Conservation (phyloP, 1,140 invertebrate species). For the Daktulosphaira vitifoliae region DNA sequence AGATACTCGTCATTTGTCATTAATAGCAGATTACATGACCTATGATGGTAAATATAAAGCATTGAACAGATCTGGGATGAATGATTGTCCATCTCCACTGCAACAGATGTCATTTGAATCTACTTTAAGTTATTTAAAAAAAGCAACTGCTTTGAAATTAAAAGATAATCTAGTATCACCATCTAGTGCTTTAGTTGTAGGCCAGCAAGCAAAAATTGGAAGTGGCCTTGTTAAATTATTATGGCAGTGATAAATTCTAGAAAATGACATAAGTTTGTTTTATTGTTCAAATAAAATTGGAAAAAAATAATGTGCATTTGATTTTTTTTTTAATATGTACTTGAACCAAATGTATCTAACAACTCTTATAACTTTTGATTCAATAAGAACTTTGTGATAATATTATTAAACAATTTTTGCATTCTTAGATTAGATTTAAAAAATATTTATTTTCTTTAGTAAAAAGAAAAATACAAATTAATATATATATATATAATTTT, state of each 20-base stretch:
- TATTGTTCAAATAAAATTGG: too few relatives aligned
- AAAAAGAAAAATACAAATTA: too few relatives aligned
- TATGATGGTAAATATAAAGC: slow-evolving; percentile 81
- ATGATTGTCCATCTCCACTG: slow-evolving; percentile 75
- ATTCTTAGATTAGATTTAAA: too few relatives aligned
- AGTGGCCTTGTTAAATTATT: slow-evolving; percentile 53
- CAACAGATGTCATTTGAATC: slow-evolving; percentile 99
- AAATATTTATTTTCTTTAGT: too few relatives aligned
- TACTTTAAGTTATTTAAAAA: slow-evolving; percentile 75
- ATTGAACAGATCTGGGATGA: slow-evolving; percentile 83
- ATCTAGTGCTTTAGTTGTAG: slow-evolving; percentile 79
- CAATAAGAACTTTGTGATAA: too few relatives aligned
- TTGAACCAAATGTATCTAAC: too few relatives aligned
- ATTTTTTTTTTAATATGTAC: too few relatives aligned
- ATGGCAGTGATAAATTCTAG: slow-evolving; percentile 28
- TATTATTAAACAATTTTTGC: too few relatives aligned
- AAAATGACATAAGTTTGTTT: too few relatives aligned
- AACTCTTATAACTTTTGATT: too few relatives aligned
- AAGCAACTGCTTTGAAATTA: slow-evolving; percentile 55
- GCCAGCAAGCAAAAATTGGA: slow-evolving; percentile 70
- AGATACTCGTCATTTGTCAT: slow-evolving; percentile 81
- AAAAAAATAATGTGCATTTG: too few relatives aligned
- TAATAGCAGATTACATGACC: slow-evolving; percentile 98
- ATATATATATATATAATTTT: too few relatives aligned
- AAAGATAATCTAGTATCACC: slow-evolving; percentile 73